phyloP scores from a whole-genome alignment of 2,113 vertebrate species.

The Osmerus eperlanus region DNA sequence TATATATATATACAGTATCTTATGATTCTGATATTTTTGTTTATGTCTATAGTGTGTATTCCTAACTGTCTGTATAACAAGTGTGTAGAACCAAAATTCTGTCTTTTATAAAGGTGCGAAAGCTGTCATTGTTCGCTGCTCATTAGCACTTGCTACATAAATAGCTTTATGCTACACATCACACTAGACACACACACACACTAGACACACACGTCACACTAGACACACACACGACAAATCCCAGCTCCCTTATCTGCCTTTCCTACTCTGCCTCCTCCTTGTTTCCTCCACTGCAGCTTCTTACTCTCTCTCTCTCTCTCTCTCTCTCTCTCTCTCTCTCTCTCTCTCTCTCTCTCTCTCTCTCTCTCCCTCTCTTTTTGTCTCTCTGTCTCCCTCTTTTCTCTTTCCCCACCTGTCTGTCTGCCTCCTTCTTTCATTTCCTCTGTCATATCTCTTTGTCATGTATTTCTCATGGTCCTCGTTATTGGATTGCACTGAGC shows the following conservation, averaged over 20 bases:
- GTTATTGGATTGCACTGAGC: too few species aligned
- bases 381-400: background rate
- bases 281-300: background rate
- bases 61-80: background rate
- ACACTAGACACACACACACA: conserved; percentile 18
- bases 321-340: conserved; percentile 8
- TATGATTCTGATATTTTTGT: too few species aligned
- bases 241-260: background rate
- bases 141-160: conserved; percentile 46
- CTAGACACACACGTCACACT: too few species aligned
- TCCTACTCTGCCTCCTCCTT: background rate
- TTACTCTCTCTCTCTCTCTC: background rate
- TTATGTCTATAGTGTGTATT: too few species aligned
- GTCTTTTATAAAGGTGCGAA: conserved; percentile 11
- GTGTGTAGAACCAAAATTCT: background rate
- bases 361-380: background rate
- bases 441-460: background rate
- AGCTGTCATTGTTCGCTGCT: conserved; percentile 36
- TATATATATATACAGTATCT: too few species aligned
- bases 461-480: background rate
- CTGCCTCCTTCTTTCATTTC: background rate
- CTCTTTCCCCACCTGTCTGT: background rate
- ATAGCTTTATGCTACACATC: conserved; percentile 33
- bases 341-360: conserved; percentile 4
- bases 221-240: background rate